Evolutionary conservation across 2,113 vertebrate genomes (phyloP).

Genomic region (Atherinomorus stipes): DNA sequence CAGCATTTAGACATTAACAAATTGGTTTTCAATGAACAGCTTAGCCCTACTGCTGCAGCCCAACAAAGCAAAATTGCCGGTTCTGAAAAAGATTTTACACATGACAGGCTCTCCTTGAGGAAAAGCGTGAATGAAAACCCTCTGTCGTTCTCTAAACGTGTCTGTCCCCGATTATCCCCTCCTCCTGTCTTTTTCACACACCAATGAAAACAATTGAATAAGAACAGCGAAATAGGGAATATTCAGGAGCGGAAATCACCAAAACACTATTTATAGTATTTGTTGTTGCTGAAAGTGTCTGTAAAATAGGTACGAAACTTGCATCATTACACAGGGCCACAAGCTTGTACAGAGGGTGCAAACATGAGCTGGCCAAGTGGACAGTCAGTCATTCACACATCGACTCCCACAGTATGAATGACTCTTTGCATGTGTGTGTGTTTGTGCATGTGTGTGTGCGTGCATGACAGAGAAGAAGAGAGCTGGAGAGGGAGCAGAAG

Average conservation of each 20-base stretch:
- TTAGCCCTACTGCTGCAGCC: constrained; percentile 63
- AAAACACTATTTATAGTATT: neutral
- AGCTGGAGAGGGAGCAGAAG: constrained; percentile 66
- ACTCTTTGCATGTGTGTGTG: constrained; percentile 13
- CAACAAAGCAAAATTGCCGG: constrained; percentile 62
- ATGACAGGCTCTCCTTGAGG: constrained; percentile 61
- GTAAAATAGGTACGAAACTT: constrained; percentile 47
- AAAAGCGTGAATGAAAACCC: constrained; percentile 56
- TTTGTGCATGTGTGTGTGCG: constrained; percentile 1
- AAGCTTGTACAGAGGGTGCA: constrained; percentile 51
- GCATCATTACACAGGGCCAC: constrained; percentile 56
- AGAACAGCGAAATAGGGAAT: constrained; percentile 5
- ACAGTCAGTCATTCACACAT: constrained; percentile 61
- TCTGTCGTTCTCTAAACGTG: constrained; percentile 28
- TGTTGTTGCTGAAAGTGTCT: constrained; percentile 28
- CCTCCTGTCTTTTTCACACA: neutral
- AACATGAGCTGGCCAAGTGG: constrained; percentile 49
- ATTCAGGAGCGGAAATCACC: constrained; percentile 15
- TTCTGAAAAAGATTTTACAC: constrained; percentile 69
- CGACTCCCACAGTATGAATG: constrained; percentile 20
- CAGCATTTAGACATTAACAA: constrained; percentile 77
- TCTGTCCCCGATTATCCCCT: constrained; percentile 2
- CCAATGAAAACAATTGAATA: constrained; percentile 14
- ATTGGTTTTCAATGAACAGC: constrained; percentile 77
- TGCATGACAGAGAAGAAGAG: constrained; percentile 16